These are phyloP conservation scores for Dendrolimus punctatus DNA, from an alignment of 1,140 invertebrate genomes.

Conservation along the genomic window DNA sequence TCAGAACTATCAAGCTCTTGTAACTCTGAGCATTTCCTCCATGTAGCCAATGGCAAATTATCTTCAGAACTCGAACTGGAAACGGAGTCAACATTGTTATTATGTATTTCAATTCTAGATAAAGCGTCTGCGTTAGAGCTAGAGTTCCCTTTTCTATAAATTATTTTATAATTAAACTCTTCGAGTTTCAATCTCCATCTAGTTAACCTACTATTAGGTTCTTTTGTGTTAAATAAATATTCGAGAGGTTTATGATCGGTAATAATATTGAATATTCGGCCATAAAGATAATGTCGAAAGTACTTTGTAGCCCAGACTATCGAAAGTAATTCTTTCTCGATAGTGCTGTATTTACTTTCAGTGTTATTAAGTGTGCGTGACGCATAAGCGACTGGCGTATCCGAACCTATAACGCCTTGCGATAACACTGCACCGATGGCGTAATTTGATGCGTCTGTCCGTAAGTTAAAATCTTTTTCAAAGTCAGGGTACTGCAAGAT, in stretches of 20 bases:
- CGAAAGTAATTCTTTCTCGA: constrained; percentile 3
- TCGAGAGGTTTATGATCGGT: constrained; percentile 6
- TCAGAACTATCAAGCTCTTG: no score
- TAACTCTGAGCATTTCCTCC: no score
- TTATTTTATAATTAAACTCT: constrained; percentile 10
- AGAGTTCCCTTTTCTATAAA: constrained; percentile 11
- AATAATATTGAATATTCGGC: constrained; percentile 6
- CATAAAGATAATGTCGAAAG: constrained; percentile 6
- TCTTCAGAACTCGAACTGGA: background rate
- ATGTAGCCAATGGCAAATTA: constrained; percentile 5
- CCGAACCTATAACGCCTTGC: constrained; percentile 10
- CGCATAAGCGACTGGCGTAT: constrained; percentile 12
- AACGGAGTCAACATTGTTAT: constrained; percentile 7
- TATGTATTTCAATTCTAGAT: constrained; percentile 11
- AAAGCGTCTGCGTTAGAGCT: constrained; percentile 11
- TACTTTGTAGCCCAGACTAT: constrained; percentile 8
- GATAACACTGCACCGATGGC: constrained; percentile 3
- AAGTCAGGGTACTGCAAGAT: constrained; percentile 13
- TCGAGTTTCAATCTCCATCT: constrained; percentile 12
- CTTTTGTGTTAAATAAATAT: constrained; percentile 7
- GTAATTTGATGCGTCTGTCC: background rate
- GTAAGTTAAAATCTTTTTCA: constrained; percentile 4
- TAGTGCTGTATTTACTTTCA: constrained; percentile 11
- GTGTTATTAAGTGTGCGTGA: constrained; percentile 11
- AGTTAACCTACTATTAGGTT: constrained; percentile 8